These are phyloP conservation scores for Autographa gamma DNA, from an alignment of 2,888 invertebrate species.

Conservation along the genomic window DNA sequence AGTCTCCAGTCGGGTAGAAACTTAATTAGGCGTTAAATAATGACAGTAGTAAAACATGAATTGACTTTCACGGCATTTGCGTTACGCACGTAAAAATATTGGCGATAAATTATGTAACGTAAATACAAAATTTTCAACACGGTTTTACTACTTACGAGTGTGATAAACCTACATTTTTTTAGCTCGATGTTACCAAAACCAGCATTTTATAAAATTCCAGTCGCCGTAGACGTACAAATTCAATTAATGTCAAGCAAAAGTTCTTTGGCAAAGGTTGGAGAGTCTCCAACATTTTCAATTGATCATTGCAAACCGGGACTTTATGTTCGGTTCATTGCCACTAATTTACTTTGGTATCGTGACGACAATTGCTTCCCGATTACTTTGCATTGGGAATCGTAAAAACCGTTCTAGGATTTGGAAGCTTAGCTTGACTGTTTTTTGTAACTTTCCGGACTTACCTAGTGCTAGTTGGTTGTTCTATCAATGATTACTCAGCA, in stretches of 20 bases:
- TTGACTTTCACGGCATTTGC: not conserved
- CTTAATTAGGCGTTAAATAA: not conserved
- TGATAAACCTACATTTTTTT: not conserved
- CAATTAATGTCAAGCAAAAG: constrained; percentile 82
- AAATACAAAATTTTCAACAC: too few relatives aligned
- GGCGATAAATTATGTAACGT: too few relatives aligned
- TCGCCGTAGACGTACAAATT: constrained; percentile 74
- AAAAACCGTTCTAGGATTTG: constrained; percentile 39
- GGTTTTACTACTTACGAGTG: too few relatives aligned
- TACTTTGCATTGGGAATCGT: constrained; percentile 58
- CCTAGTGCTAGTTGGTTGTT: not conserved
- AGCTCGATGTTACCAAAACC: not conserved
- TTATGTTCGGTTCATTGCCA: constrained; percentile 68
- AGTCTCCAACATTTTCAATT: constrained; percentile 80
- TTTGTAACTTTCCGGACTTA: constrained; percentile 11
- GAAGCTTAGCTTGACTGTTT: constrained; percentile 27
- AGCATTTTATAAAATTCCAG: constrained; percentile 56
- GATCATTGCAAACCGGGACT: constrained; percentile 72
- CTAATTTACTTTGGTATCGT: constrained; percentile 73
- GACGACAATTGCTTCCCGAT: constrained; percentile 69
- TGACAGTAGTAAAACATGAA: not conserved
- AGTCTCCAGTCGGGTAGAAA: not conserved
- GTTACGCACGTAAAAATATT: not conserved
- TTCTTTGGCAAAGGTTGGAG: constrained; percentile 79
- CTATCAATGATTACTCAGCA: not conserved